phyloP scores from a whole-genome alignment of 2,797 vertebrate genomes.

The Gastrophryne carolinensis region DNA sequence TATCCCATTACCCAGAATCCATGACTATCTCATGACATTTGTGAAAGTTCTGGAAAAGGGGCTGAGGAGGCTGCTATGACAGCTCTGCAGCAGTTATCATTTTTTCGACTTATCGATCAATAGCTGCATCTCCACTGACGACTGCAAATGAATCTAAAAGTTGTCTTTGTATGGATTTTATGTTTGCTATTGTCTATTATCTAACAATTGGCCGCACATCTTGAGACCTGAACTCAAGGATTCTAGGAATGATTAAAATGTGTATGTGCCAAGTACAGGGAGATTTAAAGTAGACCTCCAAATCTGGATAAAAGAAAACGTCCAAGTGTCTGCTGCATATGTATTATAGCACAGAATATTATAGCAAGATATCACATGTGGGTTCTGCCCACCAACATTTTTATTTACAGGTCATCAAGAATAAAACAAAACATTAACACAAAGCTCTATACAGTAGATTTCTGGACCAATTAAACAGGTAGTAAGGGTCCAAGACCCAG shows the following conservation, averaged over 20 bases:
- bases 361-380: too few relatives aligned
- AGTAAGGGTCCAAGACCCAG: too few relatives aligned
- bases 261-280: not conserved
- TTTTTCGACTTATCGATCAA: not conserved
- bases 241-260: not conserved
- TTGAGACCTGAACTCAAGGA: not conserved
- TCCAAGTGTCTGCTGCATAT: not conserved
- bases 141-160: not conserved
- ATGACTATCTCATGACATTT: not conserved
- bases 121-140: not conserved
- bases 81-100: not conserved
- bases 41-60: not conserved
- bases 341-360: too few relatives aligned
- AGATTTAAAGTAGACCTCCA: not conserved
- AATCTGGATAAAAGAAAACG: not conserved
- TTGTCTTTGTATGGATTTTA: slow-evolving; percentile 5
- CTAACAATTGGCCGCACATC: not conserved
- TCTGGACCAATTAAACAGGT: too few relatives aligned
- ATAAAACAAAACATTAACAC: too few relatives aligned
- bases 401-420: too few relatives aligned
- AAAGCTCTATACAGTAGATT: too few relatives aligned
- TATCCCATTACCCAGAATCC: not conserved
- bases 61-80: not conserved
- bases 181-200: not conserved
- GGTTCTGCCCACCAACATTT: too few relatives aligned